Conservation (phyloP, 92 coral and sea anemone genomes). For the Montipora capitata region DNA sequence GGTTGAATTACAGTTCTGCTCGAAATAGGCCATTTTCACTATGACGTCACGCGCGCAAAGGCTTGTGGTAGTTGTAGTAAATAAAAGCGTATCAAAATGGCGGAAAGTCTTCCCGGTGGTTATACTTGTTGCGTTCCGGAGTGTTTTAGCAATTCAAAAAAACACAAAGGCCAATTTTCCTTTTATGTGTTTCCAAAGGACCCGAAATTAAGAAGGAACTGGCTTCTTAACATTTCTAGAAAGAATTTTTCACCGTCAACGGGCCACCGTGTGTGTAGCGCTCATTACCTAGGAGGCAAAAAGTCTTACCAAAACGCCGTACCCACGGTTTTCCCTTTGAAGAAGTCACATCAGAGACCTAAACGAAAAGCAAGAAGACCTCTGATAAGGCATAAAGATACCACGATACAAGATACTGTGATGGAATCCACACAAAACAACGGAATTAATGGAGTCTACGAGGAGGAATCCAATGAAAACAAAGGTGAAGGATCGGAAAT, state of each 20-base stretch:
- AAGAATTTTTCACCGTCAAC: slow-evolving; percentile 24
- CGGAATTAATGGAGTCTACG: slow-evolving; percentile 19
- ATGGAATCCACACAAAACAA: too few relatives aligned
- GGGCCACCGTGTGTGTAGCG: not conserved
- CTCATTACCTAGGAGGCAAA: slow-evolving; percentile 17
- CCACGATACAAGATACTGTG: not conserved
- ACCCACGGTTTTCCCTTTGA: slow-evolving; percentile 55
- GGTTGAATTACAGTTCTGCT: too few relatives aligned
- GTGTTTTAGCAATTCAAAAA: slow-evolving; percentile 57
- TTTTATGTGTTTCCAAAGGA: slow-evolving; percentile 45
- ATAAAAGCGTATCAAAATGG: slow-evolving; percentile 26
- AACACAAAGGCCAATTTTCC: slow-evolving; percentile 47
- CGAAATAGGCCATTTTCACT: not conserved
- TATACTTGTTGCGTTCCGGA: slow-evolving; percentile 73
- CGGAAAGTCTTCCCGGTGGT: slow-evolving; percentile 32
- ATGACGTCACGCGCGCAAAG: slow-evolving; percentile 19
- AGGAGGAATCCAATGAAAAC: too few relatives aligned
- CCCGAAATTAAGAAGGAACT: slow-evolving; percentile 27
- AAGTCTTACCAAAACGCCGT: slow-evolving; percentile 58
- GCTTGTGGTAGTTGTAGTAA: slow-evolving; percentile 47
- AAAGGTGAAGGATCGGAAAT: too few relatives aligned
- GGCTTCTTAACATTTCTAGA: slow-evolving; percentile 61
- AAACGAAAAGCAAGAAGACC: slow-evolving; percentile 43
- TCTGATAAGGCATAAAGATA: slow-evolving; percentile 28
- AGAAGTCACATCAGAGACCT: slow-evolving; percentile 38